Base-by-base conservation (phyloP, 2,113 vertebrate species). In the Ellobius talpinus region DNA sequence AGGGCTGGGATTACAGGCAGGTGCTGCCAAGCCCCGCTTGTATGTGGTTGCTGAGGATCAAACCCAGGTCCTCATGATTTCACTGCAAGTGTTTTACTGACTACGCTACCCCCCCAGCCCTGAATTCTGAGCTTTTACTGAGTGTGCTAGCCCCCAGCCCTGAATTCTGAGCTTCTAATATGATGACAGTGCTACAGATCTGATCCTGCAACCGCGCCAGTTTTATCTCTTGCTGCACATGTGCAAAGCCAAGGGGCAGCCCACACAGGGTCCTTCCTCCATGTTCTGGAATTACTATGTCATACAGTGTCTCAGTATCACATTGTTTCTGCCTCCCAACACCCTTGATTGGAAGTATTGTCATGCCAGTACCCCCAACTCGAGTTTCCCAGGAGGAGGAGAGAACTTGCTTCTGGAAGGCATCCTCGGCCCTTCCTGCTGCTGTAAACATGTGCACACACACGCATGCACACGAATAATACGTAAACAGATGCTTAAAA, bases 141-240 rank as follows among this genome's bases (percentile, higher is more conserved):
- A 31, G 39, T 63, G 82, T 31, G 17, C 79, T 58, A 14, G 0
- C 2, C 58, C 24, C 58, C 26, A 4, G 13, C 8, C 24, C 58
- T 31, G n/a, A 1, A 45, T 31, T 45, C 70, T 47, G 42, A 47
- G 8, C 84, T 89, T 5, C 39, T 7, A 14, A 4, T 1, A 0
- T 0, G 4, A n/a, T 6, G 0, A 0, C 76, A 24, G 19, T 14
- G 31, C 65, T 9, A 17, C 8, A 17, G 47, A 19, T 14, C 42
- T n/a, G 73, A 33, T 33, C 55, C 13, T 12, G 36, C 63, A 24
- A 8, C 16, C 24, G 1, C 5, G 1, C 24, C 7, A 42, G 39
- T 86, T 58, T 76, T 1, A 1, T 29, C 39, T 70, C 47, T 29
- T 2, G 5, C 24, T 50, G 11, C 50, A 76, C 2, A 1, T 31